Evolutionary conservation across 2,113 vertebrate species (phyloP), one percentile per base, ranked within the genome.

Genomic region (Hassar affinis): DNA sequence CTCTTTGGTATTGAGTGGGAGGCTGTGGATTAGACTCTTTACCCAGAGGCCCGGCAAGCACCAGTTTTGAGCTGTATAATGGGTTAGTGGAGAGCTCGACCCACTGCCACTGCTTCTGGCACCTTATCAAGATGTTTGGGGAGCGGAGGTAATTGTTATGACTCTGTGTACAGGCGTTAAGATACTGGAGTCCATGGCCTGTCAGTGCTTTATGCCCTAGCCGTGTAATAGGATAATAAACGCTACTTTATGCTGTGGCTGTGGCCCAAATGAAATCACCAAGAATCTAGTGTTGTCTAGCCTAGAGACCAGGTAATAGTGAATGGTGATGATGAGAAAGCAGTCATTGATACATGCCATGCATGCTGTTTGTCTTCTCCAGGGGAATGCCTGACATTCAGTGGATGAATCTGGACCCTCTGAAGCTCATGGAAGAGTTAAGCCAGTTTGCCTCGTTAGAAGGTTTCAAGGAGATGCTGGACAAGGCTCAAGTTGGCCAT

Each of bases 401-500:
- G 88, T 99, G 98, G 98, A 98, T 97, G 92, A 99, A 99, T 90
- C 93, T 99, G 82, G 97, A 99, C 84, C 98, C 98, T 15, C 90
- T 98, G 88, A 96, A 97, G 89, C 93, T 99, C 85, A 96, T 99
- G 93, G 95, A 98, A 88, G 96, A 99, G 87, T 91, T 99, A 78
- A 97, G 97, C 89, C 96, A 97, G 91, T 98, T 98, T 89, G 96
- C 96, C 0, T 96, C 96, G 0, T 91, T 99, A 25, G 97, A 99
- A 89, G 96, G 97, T 86, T 98, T 99, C 92, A 95, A 94, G 86
- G 97, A 99, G 92, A 96, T 99, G 93, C 90, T 99, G 86, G 96
- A 98, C 88, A 99, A 99, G 92, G 98, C 98, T 27, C 96, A 99
- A 91, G 98, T 99, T 92, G 97, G 97, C 76, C 98, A 98, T 82